Evolutionary conservation across 2,113 vertebrate genomes (phyloP).

Genomic region (Euleptes europaea): DNA sequence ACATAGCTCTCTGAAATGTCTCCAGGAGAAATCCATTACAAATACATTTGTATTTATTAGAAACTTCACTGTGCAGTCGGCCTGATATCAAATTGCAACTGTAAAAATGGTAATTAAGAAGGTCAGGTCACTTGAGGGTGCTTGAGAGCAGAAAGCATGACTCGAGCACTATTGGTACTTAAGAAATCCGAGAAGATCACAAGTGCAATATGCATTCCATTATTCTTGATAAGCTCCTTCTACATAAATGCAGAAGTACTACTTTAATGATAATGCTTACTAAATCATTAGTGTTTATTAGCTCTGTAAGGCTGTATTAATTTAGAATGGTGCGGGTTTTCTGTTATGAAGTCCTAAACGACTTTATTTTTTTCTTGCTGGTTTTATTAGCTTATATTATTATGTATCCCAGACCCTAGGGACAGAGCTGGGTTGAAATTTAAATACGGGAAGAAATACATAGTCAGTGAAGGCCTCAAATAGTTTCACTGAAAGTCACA

Average conservation of each 20-base stretch:
- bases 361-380: rapidly evolving
- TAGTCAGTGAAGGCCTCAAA: too few species aligned
- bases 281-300: not conserved
- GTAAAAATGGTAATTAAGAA: slow-evolving; percentile 54
- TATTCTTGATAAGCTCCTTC: not conserved
- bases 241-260: not conserved
- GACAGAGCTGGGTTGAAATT: not conserved
- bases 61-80: slow-evolving; percentile 17
- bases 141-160: slow-evolving; percentile 32
- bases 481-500: slow-evolving; percentile 14
- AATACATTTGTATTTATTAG: slow-evolving; percentile 45
- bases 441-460: too few species aligned
- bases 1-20: slow-evolving; percentile 37
- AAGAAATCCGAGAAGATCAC: not conserved
- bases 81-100: slow-evolving; percentile 53
- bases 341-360: slow-evolving; percentile 3
- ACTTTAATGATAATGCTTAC: not conserved
- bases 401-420: not conserved
- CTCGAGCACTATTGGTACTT: slow-evolving; percentile 30
- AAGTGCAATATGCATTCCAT: not conserved
- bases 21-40: slow-evolving; percentile 57
- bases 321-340: slow-evolving; percentile 9
- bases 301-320: not conserved
- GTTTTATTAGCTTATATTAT: not conserved
- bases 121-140: slow-evolving; percentile 31